phyloP scores from a whole-genome alignment of 1,140 invertebrate species.

The Meloidogyne hapla region DNA sequence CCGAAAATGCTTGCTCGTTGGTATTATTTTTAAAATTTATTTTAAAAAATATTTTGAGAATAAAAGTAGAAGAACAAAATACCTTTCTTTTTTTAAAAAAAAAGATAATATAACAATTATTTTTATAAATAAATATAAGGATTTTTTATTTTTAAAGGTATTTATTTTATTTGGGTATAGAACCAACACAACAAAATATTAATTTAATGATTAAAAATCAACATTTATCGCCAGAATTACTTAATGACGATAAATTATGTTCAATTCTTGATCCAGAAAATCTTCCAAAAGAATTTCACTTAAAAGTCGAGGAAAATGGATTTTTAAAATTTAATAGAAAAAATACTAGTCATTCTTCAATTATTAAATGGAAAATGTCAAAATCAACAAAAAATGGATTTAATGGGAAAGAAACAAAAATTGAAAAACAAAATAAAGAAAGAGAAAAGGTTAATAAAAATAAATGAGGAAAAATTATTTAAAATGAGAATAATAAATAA shows the following conservation, averaged over 20 bases:
- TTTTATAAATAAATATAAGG: too few relatives aligned
- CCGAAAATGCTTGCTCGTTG: constrained; percentile 45
- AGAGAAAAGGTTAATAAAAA: not conserved
- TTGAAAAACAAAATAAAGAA: not conserved
- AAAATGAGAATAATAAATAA: not conserved
- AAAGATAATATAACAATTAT: too few relatives aligned
- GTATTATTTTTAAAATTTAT: constrained; percentile 13
- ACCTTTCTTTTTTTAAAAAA: too few relatives aligned
- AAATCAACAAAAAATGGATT: not conserved
- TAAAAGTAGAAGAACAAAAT: too few relatives aligned
- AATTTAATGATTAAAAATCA: constrained; percentile 46
- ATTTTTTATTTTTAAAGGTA: too few relatives aligned
- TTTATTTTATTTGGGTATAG: constrained; percentile 51
- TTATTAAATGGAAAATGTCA: not conserved
- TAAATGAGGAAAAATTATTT: not conserved
- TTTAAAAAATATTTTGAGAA: not conserved
- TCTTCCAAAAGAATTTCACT: constrained; percentile 32
- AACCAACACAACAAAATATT: constrained; percentile 44
- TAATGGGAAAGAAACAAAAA: constrained; percentile 2
- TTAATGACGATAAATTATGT: constrained; percentile 17
- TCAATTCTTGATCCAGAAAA: constrained; percentile 28
- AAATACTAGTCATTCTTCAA: not conserved
- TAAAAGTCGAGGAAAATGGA: not conserved
- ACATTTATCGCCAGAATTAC: constrained; percentile 40
- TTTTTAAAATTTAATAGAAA: not conserved